A percentile compares a stretch with the other conserved stretches of the same genome.
Evolutionary conservation across 1,140 invertebrate species (phyloP).

Genomic region (Ylistrum balloti): DNA sequence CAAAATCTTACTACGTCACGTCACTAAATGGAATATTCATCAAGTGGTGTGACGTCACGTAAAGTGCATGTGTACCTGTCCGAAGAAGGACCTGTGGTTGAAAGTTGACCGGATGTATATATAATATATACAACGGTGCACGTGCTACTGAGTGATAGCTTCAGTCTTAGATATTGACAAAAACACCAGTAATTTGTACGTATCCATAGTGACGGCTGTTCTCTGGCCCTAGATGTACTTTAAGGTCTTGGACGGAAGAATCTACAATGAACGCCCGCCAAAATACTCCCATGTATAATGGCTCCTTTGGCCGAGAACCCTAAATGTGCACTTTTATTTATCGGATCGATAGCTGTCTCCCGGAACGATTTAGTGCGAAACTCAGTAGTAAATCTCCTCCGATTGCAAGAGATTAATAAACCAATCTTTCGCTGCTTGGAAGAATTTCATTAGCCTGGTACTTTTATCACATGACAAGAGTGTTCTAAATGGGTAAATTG

Average conservation of each 20-base stretch:
- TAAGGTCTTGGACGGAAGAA: not conserved
- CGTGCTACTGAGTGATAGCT: not conserved
- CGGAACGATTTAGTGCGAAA: not conserved
- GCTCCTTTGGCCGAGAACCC: not conserved
- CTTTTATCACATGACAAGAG: not conserved
- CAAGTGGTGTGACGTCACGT: too few relatives aligned
- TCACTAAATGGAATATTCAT: too few relatives aligned
- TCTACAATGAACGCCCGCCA: not conserved
- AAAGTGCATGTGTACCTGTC: too few relatives aligned
- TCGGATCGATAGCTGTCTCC: not conserved
- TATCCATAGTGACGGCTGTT: not conserved
- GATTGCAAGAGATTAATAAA: not conserved
- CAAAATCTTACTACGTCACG: too few relatives aligned
- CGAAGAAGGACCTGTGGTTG: too few relatives aligned
- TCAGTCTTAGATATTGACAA: slow-evolving; percentile 3
- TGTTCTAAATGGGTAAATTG: too few relatives aligned
- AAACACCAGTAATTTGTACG: not conserved
- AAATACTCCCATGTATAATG: not conserved
- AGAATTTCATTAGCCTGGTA: not conserved
- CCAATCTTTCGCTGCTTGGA: not conserved
- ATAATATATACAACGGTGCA: not conserved
- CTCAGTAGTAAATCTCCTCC: not conserved
- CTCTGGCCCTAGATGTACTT: not conserved
- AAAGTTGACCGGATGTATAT: not conserved
- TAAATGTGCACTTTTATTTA: not conserved